Percentiles rank a stretch among this genome's conserved stretches.
Conservation (phyloP, 2,797 vertebrate species). For the Danio tinwini region DNA sequence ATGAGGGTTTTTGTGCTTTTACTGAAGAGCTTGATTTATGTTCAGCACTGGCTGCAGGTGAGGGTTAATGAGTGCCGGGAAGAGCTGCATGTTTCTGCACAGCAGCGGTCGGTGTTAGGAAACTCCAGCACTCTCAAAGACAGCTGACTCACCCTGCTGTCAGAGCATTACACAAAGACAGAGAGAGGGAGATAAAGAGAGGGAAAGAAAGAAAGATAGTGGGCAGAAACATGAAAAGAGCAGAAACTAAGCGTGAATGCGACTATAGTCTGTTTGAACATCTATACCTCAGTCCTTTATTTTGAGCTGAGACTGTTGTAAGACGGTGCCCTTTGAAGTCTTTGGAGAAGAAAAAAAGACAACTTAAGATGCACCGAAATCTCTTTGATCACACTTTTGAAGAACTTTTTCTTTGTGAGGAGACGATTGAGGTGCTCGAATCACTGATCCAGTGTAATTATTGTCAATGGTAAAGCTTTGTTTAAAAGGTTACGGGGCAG, state of each 20-base stretch:
- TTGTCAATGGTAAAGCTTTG: constrained; percentile 34
- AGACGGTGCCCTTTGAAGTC: constrained; percentile 77
- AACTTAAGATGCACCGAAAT: constrained; percentile 66
- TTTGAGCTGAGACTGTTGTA: constrained; percentile 64
- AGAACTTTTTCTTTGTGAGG: constrained; percentile 72
- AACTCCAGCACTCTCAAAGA: constrained; percentile 39
- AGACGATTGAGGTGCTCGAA: constrained; percentile 54
- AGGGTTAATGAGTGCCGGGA: constrained; percentile 41
- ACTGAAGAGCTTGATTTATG: too few relatives aligned
- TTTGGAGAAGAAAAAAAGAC: constrained; percentile 64
- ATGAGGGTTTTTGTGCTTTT: too few relatives aligned
- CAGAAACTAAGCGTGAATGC: constrained; percentile 17
- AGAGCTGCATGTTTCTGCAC: constrained; percentile 27
- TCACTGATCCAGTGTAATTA: constrained; percentile 30
- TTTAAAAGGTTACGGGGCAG: constrained; percentile 20
- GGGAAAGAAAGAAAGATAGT: constrained; percentile 33
- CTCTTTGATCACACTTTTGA: constrained; percentile 78
- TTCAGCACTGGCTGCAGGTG: constrained; percentile 11
- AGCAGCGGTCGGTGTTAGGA: constrained; percentile 34
- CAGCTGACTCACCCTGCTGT: constrained; percentile 53
- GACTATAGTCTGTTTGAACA: constrained; percentile 57
- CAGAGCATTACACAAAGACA: constrained; percentile 45
- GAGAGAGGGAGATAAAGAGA: constrained; percentile 17
- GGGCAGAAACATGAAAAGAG: constrained; percentile 41
- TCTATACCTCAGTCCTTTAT: constrained; percentile 49